phyloP scores from a whole-genome alignment of 1,140 invertebrate species.

The Drosophila tsacasi region DNA sequence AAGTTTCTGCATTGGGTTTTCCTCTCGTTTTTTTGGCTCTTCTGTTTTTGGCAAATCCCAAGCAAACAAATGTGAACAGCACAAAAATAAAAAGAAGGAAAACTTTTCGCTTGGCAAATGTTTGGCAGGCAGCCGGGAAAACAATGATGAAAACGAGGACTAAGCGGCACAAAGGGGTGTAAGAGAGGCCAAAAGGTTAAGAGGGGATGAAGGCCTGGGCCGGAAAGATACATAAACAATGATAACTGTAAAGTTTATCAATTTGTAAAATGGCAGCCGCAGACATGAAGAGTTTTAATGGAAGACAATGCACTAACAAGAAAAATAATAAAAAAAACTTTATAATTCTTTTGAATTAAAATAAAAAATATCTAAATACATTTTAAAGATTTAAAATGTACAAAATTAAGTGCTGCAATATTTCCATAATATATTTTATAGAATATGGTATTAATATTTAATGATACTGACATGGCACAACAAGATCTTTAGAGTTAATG shows the following conservation, averaged over 20 bases:
- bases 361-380: too few relatives aligned
- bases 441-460: too few relatives aligned
- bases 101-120: slow-evolving; percentile 50
- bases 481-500: not conserved
- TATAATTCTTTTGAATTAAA: not conserved
- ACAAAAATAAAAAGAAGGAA: slow-evolving; percentile 32
- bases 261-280: slow-evolving; percentile 74
- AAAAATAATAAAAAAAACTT: slow-evolving; percentile 1
- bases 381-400: too few relatives aligned
- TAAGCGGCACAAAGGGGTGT: not conserved
- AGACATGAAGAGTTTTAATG: slow-evolving; percentile 39
- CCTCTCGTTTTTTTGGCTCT: slow-evolving; percentile 30
- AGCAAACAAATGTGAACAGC: slow-evolving; percentile 66
- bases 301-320: slow-evolving; percentile 12
- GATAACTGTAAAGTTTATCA: slow-evolving; percentile 82
- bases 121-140: slow-evolving; percentile 47
- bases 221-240: slow-evolving; percentile 79
- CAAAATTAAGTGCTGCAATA: too few relatives aligned
- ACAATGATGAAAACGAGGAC: slow-evolving; percentile 43
- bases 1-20: slow-evolving; percentile 48
- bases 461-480: too few relatives aligned
- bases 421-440: too few relatives aligned
- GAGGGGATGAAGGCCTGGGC: slow-evolving; percentile 40
- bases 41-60: slow-evolving; percentile 68
- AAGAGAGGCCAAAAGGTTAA: slow-evolving; percentile 47